These are phyloP conservation scores for Catharus fuscescens DNA, from an alignment of 2,113 vertebrate genomes.

Conservation along the genomic window DNA sequence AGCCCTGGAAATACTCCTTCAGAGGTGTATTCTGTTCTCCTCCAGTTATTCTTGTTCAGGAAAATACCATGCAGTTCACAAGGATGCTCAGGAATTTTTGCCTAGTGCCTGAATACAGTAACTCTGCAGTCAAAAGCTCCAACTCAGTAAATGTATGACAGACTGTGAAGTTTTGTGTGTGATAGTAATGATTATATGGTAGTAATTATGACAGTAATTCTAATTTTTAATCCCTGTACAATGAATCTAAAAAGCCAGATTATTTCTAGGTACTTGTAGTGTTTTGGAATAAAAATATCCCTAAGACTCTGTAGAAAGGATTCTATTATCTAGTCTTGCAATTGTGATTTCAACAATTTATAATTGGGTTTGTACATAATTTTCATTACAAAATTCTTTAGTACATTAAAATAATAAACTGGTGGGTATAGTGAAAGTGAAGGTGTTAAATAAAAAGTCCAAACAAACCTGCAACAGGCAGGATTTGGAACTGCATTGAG, in stretches of 20 bases:
- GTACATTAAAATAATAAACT: not conserved
- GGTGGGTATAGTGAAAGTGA: not conserved
- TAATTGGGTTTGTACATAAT: not conserved
- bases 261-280: not conserved
- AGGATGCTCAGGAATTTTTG: not conserved
- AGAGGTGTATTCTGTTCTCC: not conserved
- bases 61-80: not conserved
- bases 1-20: not conserved
- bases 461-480: not conserved
- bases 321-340: not conserved
- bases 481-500: not conserved
- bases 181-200: not conserved
- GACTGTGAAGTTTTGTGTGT: not conserved
- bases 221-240: not conserved
- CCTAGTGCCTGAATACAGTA: too few species aligned
- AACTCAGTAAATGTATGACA: not conserved
- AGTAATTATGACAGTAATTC: not conserved
- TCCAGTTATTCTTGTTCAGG: rapidly evolving
- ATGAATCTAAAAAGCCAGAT: not conserved
- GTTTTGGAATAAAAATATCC: not conserved
- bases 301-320: not conserved
- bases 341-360: not conserved
- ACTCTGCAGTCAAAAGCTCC: not conserved
- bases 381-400: not conserved
- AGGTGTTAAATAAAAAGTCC: not conserved